These are phyloP conservation scores for Hydrocynus forskahlii DNA, from an alignment of 2,797 vertebrate species.

Conservation along the genomic window DNA sequence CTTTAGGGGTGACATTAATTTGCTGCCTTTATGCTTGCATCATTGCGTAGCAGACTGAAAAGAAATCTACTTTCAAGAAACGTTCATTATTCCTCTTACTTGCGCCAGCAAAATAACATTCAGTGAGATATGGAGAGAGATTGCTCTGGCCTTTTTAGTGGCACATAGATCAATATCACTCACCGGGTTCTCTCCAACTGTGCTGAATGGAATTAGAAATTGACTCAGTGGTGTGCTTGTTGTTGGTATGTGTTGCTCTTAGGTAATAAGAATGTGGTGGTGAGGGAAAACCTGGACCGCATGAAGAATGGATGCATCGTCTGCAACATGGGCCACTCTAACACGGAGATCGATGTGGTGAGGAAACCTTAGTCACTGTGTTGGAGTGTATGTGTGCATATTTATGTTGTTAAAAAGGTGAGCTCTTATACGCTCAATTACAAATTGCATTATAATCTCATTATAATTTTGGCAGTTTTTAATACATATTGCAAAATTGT, in stretches of 20 bases:
- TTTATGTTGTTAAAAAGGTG: not conserved
- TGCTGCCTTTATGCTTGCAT: not conserved
- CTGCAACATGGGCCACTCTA: slow-evolving; percentile 99
- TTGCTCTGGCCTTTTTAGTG: not conserved
- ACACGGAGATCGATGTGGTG: slow-evolving; percentile 98
- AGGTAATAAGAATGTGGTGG: slow-evolving; percentile 98
- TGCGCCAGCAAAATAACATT: not conserved
- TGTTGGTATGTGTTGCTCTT: slow-evolving; percentile 20
- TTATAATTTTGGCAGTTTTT: too few relatives aligned
- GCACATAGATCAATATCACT: not conserved
- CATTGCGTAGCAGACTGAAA: not conserved
- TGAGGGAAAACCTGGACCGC: slow-evolving; percentile 91
- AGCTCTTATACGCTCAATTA: too few relatives aligned
- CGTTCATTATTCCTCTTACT: not conserved
- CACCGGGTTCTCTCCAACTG: not conserved
- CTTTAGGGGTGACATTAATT: too few relatives aligned
- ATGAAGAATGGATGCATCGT: slow-evolving; percentile 99
- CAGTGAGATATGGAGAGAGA: not conserved
- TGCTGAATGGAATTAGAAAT: not conserved
- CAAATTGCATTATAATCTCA: too few relatives aligned
- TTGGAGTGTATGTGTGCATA: not conserved
- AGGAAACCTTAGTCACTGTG: slow-evolving; percentile 60
- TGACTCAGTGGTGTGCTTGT: slow-evolving; percentile 7
- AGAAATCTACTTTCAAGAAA: not conserved
- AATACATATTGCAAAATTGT: too few relatives aligned